phyloP scores from a whole-genome alignment of 2,113 vertebrate species.

The Hymenochirus boettgeri region DNA sequence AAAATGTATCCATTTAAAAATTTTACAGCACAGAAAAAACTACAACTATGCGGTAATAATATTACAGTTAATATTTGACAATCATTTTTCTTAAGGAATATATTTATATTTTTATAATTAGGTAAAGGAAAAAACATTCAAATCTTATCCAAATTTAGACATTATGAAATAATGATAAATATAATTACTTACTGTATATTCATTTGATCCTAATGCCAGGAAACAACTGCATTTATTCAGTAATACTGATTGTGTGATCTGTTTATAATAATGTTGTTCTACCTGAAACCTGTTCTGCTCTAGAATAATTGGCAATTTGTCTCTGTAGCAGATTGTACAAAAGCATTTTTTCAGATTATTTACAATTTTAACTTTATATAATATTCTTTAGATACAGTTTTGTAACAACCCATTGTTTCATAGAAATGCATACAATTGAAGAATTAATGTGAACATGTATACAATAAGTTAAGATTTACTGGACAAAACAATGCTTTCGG shows the following conservation, averaged over 20 bases:
- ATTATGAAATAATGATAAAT: conserved; percentile 14
- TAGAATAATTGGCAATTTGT: conserved; percentile 57
- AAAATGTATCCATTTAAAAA: too few species aligned
- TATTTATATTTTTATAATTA: too few species aligned
- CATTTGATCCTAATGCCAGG: conserved; percentile 36
- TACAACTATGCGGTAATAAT: too few species aligned
- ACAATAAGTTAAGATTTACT: conserved; percentile 47
- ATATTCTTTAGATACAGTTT: conserved; percentile 39
- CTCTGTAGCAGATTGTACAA: conserved; percentile 55
- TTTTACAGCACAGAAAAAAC: too few species aligned
- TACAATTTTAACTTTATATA: conserved; percentile 55
- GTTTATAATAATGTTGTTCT: conserved; percentile 52
- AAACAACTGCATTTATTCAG: conserved; percentile 43
- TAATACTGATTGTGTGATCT: conserved; percentile 42
- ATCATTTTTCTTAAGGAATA: too few species aligned
- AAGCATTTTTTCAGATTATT: conserved; percentile 46
- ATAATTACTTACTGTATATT: conserved; percentile 18
- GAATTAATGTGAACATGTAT: conserved; percentile 56
- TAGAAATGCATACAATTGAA: conserved; percentile 6
- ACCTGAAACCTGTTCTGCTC: conserved; percentile 54
- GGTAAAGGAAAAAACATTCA: too few species aligned
- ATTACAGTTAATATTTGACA: too few species aligned
- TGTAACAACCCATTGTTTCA: not conserved
- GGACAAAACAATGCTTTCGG: conserved; percentile 29
- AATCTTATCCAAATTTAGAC: not conserved